Evolutionary conservation across 1,140 invertebrate species (phyloP), one percentile per base, ranked within the genome.

Genomic region (Zaprionus ghesquierei): DNA sequence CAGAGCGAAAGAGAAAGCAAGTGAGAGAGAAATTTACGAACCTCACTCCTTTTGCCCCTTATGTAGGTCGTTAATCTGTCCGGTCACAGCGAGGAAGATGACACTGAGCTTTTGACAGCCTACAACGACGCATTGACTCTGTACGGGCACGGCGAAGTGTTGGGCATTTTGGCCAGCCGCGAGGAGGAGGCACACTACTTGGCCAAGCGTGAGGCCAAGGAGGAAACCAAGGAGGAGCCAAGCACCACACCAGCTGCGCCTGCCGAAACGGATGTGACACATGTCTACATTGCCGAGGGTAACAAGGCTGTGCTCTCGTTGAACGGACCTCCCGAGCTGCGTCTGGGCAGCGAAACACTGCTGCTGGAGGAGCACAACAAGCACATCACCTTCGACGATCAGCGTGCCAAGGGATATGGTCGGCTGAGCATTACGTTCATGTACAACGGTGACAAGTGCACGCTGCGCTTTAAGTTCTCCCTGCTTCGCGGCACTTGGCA

Each of bases 1-100:
- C 29, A 41, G 18, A 46, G 4, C 1, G 8, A 3, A 9, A 20
- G 18, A 46, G 41, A 44, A 41, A 5, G 18, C 20, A 3, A 44
- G 9, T 9, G 41, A 35, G 5, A n/a, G 33, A 38, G 35, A 41
- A 6, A 41, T 0, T 15, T 41, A 15, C 5, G 8, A 41, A n/a
- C n/a, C 35, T n/a, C n/a, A 8, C 2, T 2, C 27, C 3, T 46
- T 46, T 46, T 9, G n/a, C n/a, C n/a, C 3, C 18, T 46, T 20
- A n/a, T 29, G 2, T 72, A 94, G 94, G 92, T 94, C 33, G 90
- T 94, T 2, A 93, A 92, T 13, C 85, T 94, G 12, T 92, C 93
- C 73, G 93, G 94, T 0, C 92, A 92, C 13, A 92, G 92, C 79
- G 93, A 93, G 6, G 93, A 94, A 73, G 92, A 94, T 25, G 94